These are phyloP conservation scores for Sarcophilus harrisii DNA, from an alignment of 2,797 vertebrate genomes.

Conservation along the genomic window DNA sequence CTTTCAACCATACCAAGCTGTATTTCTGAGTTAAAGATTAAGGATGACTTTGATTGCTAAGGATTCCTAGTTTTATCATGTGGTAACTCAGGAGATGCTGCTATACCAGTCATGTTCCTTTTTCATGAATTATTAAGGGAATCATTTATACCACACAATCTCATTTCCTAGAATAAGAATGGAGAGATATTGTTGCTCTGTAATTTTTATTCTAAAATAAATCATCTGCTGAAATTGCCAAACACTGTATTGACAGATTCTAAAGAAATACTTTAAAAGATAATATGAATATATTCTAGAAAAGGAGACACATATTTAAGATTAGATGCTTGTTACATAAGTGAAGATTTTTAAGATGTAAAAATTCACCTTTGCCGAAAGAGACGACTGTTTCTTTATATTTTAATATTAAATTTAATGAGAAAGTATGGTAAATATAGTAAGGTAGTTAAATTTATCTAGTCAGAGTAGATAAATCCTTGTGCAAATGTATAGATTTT, in stretches of 20 bases:
- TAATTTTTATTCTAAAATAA: conserved; percentile 38
- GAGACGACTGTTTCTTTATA: conserved; percentile 50
- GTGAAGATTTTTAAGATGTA: conserved; percentile 27
- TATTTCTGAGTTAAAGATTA: background rate
- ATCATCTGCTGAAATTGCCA: conserved; percentile 29
- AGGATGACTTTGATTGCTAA: conserved; percentile 16
- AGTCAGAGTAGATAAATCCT: conserved; percentile 37
- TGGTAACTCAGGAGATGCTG: background rate
- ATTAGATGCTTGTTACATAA: conserved; percentile 24
- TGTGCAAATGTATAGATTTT: conserved; percentile 25
- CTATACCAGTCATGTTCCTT: background rate
- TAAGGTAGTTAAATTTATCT: conserved; percentile 16
- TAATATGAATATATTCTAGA: conserved; percentile 5
- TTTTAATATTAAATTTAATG: conserved; percentile 54
- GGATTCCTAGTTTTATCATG: background rate
- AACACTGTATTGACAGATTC: conserved; percentile 23
- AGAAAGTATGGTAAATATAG: conserved; percentile 51
- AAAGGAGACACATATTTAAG: conserved; percentile 5
- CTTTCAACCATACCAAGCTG: background rate
- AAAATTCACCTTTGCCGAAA: conserved; percentile 52
- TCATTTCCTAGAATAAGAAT: conserved; percentile 31
- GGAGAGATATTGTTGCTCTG: conserved; percentile 40
- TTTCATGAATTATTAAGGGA: conserved; percentile 37
- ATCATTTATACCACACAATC: background rate
- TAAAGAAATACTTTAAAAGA: conserved; percentile 16